Percentiles rank a stretch among this genome's conserved stretches.
Conservation (phyloP, 2,113 vertebrate species). For the Monarcha castaneiventris region DNA sequence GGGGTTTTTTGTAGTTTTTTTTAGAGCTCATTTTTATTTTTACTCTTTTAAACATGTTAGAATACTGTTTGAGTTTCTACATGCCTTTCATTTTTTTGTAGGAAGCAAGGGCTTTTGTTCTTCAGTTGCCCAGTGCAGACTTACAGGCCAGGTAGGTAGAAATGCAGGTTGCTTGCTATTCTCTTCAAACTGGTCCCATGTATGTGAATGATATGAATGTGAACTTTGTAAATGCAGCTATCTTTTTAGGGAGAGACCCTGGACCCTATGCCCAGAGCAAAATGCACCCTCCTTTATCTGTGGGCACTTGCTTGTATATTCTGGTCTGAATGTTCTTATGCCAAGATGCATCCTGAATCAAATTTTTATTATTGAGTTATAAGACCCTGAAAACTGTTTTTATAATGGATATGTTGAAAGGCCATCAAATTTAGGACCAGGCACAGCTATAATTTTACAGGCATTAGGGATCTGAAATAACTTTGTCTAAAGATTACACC, state of each 20-base stretch:
- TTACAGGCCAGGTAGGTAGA: background rate
- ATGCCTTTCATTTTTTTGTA: background rate
- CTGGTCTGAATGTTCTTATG: slow-evolving; percentile 5
- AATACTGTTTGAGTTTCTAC: background rate
- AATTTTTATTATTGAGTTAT: slow-evolving; percentile 48
- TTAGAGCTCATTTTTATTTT: background rate
- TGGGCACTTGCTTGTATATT: background rate
- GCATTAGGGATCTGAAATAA: slow-evolving; percentile 73
- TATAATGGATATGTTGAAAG: slow-evolving; percentile 60
- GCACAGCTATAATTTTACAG: slow-evolving; percentile 67
- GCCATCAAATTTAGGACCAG: slow-evolving; percentile 65
- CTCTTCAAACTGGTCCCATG: background rate
- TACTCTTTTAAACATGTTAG: background rate
- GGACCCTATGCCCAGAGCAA: background rate
- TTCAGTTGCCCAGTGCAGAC: background rate
- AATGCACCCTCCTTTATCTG: background rate
- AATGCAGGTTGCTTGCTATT: background rate
- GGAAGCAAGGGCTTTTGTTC: background rate
- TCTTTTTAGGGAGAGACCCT: background rate
- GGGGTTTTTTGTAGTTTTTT: no score
- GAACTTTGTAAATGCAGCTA: background rate
- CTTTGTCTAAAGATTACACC: slow-evolving; percentile 69
- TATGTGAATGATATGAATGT: background rate
- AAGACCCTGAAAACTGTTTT: slow-evolving; percentile 65
- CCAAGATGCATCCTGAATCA: slow-evolving; percentile 39